These are phyloP conservation scores for Hemicordylus capensis DNA, from an alignment of 2,113 vertebrate genomes.

Conservation along the genomic window DNA sequence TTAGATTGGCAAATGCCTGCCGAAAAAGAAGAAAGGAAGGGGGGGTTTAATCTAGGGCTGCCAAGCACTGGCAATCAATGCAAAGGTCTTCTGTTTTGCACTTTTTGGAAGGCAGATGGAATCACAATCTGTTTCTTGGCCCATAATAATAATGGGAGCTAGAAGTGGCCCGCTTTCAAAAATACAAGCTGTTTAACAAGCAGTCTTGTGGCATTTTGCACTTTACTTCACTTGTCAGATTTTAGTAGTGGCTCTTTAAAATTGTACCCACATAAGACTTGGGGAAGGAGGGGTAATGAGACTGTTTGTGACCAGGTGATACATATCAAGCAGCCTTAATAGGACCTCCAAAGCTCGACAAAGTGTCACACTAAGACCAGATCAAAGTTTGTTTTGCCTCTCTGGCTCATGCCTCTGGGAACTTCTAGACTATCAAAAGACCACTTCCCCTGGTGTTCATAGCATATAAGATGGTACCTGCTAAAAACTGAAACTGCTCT, in stretches of 20 bases:
- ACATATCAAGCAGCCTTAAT: background rate
- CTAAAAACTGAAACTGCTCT: background rate
- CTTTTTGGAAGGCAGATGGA: background rate
- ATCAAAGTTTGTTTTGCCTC: background rate
- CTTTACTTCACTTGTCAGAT: background rate
- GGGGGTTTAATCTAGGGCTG: background rate
- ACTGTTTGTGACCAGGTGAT: background rate
- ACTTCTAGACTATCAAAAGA: background rate
- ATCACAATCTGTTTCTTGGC: background rate
- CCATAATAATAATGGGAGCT: background rate
- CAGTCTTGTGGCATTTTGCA: background rate
- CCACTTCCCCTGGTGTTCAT: background rate
- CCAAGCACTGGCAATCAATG: background rate
- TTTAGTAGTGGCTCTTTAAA: background rate
- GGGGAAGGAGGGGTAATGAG: background rate
- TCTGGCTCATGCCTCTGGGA: background rate
- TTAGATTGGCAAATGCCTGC: background rate
- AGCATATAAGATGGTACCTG: background rate
- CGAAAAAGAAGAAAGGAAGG: background rate
- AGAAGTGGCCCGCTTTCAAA: background rate
- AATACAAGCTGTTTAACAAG: background rate
- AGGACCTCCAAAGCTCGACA: background rate
- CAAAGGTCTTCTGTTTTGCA: background rate
- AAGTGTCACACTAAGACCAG: background rate
- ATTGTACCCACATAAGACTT: background rate